Conservation (phyloP, 2,113 vertebrate genomes). For the Origma solitaria region DNA sequence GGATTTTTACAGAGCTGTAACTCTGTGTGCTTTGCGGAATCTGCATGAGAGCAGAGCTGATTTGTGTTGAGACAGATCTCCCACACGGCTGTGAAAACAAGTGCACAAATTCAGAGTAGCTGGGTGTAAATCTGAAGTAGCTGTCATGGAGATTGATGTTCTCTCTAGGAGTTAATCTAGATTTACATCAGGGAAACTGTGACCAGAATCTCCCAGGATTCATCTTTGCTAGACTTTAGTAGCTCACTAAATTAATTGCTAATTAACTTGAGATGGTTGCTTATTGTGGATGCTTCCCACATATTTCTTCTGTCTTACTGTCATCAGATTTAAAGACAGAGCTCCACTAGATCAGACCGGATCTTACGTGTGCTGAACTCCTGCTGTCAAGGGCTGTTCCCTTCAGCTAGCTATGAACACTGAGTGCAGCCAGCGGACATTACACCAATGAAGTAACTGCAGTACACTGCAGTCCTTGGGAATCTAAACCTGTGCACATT, state of each 20-base stretch:
- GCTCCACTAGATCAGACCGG: background rate
- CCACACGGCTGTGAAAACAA: slow-evolving; percentile 50
- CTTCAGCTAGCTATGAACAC: background rate
- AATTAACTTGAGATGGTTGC: slow-evolving; percentile 34
- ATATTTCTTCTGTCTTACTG: background rate
- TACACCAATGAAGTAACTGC: background rate
- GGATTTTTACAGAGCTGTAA: slow-evolving; percentile 20
- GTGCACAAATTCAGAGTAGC: slow-evolving; percentile 37
- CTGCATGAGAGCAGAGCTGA: slow-evolving; percentile 41
- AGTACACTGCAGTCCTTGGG: background rate
- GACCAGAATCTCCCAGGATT: slow-evolving; percentile 48
- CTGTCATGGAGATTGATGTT: slow-evolving; percentile 44
- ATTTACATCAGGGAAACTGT: slow-evolving; percentile 24
- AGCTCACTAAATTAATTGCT: slow-evolving; percentile 51
- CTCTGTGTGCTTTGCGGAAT: slow-evolving; percentile 31
- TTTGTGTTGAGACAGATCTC: slow-evolving; percentile 59
- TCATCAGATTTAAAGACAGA: background rate
- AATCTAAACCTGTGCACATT: background rate
- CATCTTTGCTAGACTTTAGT: slow-evolving; percentile 30
- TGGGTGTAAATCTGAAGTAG: slow-evolving; percentile 48
- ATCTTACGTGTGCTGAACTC: background rate
- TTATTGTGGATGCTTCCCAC: slow-evolving; percentile 36
- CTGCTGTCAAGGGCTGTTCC: background rate
- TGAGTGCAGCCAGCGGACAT: background rate
- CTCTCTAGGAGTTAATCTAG: slow-evolving; percentile 32